Evolutionary conservation across 1,140 invertebrate species (phyloP).

Genomic region (Acromyrmex echinatior): DNA sequence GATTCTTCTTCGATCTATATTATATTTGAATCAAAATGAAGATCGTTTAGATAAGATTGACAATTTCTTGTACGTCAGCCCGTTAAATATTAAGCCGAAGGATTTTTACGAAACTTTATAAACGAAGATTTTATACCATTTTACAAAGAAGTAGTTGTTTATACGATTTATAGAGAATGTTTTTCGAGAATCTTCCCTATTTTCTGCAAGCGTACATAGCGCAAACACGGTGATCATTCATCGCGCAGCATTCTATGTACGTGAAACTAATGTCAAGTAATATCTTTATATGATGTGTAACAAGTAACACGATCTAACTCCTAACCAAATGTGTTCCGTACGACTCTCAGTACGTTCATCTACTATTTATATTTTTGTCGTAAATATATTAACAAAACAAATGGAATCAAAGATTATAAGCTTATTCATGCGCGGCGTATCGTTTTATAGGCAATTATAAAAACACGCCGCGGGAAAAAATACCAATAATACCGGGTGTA

Average conservation of each 20-base stretch:
- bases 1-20: background rate
- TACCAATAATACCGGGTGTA: slow-evolving; percentile 57
- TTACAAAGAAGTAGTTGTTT: slow-evolving; percentile 40
- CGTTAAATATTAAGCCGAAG: background rate
- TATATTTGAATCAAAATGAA: background rate
- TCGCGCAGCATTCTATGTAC: slow-evolving; percentile 38
- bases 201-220: background rate
- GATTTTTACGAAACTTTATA: slow-evolving; percentile 4
- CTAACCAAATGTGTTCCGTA: slow-evolving; percentile 82
- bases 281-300: slow-evolving; percentile 61
- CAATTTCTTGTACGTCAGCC: background rate
- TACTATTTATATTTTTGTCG: slow-evolving; percentile 66
- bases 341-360: slow-evolving; percentile 59
- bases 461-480: slow-evolving; percentile 27
- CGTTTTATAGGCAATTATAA: slow-evolving; percentile 40
- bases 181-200: background rate
- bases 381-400: slow-evolving; percentile 75
- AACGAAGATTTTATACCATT: slow-evolving; percentile 26
- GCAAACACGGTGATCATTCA: background rate
- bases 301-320: slow-evolving; percentile 72
- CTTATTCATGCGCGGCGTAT: slow-evolving; percentile 29
- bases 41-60: background rate
- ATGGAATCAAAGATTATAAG: slow-evolving; percentile 77
- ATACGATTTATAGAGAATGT: slow-evolving; percentile 15
- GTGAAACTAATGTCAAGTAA: slow-evolving; percentile 63